Percentiles rank a stretch among this genome's conserved stretches.
Evolutionary conservation across 2,113 vertebrate genomes (phyloP).

Genomic region (Megaceryle torquata): DNA sequence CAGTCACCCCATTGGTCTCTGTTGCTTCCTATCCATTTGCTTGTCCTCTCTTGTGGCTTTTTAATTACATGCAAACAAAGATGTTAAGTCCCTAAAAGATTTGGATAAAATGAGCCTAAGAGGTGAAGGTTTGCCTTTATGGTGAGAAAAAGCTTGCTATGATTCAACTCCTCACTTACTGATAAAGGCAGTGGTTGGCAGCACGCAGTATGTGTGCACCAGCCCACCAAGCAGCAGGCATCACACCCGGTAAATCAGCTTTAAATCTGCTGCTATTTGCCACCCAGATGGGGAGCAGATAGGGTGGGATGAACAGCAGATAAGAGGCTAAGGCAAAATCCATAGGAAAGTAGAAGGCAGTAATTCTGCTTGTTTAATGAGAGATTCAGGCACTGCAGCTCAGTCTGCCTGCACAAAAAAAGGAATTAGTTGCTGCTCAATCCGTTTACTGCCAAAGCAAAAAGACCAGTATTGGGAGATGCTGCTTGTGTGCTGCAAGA

Average conservation of each 20-base stretch:
- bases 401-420: not conserved
- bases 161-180: not conserved
- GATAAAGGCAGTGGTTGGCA: not conserved
- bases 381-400: not conserved
- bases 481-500: not conserved
- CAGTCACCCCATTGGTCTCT: not conserved
- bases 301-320: not conserved
- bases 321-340: constrained; percentile 9
- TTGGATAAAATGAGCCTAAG: not conserved
- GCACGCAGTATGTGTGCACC: accelerated
- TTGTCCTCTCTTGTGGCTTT: not conserved
- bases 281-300: not conserved
- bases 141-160: not conserved
- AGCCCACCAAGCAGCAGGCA: not conserved
- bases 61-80: not conserved
- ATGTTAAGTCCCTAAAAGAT: not conserved
- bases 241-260: not conserved
- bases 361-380: constrained; percentile 22
- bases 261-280: not conserved
- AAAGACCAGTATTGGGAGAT: not conserved
- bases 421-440: not conserved
- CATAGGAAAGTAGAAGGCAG: constrained; percentile 1
- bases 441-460: not conserved
- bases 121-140: not conserved
- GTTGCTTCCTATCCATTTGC: not conserved